Base-by-base conservation (phyloP, 2,113 vertebrate genomes). In the Pelobates fuscus region DNA sequence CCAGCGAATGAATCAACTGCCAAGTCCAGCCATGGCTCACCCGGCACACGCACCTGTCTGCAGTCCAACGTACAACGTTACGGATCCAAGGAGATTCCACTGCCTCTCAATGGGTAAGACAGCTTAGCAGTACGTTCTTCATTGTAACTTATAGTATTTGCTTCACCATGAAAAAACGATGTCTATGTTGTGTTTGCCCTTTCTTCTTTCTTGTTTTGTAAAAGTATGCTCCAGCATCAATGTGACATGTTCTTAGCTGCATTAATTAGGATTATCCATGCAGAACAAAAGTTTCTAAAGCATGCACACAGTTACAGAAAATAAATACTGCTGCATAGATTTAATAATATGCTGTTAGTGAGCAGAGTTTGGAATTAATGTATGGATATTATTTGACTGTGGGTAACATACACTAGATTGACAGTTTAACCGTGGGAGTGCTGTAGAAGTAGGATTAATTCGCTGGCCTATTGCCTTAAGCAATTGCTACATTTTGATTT, bases 51-150 rank as follows among this genome's bases (percentile, higher is more conserved):
- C 94, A 88, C 92, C 96, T 83, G 94, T 95, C 81, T 96, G 97
- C 88, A 82, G 93, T 59, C 84, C 94, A 81, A 88, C 94, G 73
- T 98, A 96, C 92, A 95, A 93, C 90, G 93, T 97, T 86, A 93
- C 93, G 59, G 97, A 98, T 71, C 94, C 95, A 5, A 91, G 96
- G 82, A 95, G 97, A 82, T 98, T 95, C 80, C 97, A 98, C 89
- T 99, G 95, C 71, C 93, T 99, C 65, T 83, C 93, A 78, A 89
- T 98, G 85, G 97, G 97, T 99, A 94, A 93, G 73, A 23, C 1
- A 20, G 1, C 2, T 44, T 44, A 21, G 4, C 17, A 41, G 25
- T 21, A 26, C 44, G 23, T 67, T 11, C 25, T 3, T 5, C 32
- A 37, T 37, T 10, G 10, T 37, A 37, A 37, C 32, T 37, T n/a